Conservation (phyloP, 2,113 vertebrate species). For the Sula dactylatra region DNA sequence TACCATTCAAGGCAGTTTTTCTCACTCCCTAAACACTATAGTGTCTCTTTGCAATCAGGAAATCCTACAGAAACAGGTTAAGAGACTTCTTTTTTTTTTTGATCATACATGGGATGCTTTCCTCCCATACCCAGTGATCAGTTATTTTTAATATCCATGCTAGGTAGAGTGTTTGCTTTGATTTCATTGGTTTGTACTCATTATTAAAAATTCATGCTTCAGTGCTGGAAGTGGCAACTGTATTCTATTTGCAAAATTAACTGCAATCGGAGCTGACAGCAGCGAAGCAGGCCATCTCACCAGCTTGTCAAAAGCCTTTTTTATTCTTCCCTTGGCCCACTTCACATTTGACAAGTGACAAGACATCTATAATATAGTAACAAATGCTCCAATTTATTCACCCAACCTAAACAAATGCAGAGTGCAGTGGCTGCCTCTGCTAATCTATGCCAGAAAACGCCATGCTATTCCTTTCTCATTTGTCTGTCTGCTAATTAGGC, state of each 20-base stretch:
- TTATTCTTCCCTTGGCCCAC: slow-evolving; percentile 72
- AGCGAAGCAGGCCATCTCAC: slow-evolving; percentile 34
- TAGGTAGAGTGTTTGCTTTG: not conserved
- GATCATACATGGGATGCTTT: not conserved
- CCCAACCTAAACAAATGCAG: slow-evolving; percentile 77
- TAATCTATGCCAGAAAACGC: slow-evolving; percentile 60
- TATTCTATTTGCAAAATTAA: slow-evolving; percentile 62
- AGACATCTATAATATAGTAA: slow-evolving; percentile 74
- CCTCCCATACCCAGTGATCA: not conserved
- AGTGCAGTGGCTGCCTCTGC: slow-evolving; percentile 44
- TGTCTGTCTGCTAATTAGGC: slow-evolving; percentile 57
- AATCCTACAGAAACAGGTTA: not conserved
- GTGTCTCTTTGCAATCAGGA: not conserved
- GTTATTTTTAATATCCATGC: not conserved
- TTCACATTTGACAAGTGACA: slow-evolving; percentile 77
- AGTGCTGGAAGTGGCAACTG: slow-evolving; percentile 68
- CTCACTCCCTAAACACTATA: not conserved
- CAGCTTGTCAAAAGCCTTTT: slow-evolving; percentile 59
- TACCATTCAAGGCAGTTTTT: not conserved
- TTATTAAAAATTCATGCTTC: slow-evolving; percentile 64
- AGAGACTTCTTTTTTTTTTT: not conserved
- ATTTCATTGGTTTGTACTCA: not conserved
- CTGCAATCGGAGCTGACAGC: slow-evolving; percentile 67
- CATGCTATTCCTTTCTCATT: slow-evolving; percentile 34
- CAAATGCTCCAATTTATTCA: slow-evolving; percentile 83